These are phyloP conservation scores for Prietella phreatophila DNA, from an alignment of 2,113 vertebrate genomes.

Conservation along the genomic window DNA sequence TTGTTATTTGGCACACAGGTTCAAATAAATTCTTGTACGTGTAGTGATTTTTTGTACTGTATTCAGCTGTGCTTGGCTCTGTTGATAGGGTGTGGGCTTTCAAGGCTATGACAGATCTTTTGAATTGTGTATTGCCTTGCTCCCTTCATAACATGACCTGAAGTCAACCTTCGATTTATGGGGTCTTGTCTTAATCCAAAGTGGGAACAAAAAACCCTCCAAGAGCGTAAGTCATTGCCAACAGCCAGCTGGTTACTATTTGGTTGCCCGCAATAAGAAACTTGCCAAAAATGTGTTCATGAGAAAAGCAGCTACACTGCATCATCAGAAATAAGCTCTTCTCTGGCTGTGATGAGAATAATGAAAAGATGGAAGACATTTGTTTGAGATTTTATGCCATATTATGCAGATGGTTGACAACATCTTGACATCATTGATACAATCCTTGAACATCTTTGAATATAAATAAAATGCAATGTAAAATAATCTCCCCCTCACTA, in stretches of 20 bases:
- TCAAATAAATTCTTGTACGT: neutral
- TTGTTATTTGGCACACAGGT: neutral
- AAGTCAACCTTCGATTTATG: conserved; percentile 52
- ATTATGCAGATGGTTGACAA: conserved; percentile 52
- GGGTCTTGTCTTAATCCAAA: conserved; percentile 56
- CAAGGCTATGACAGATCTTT: conserved; percentile 6
- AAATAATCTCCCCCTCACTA: conserved; percentile 39
- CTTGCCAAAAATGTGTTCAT: conserved; percentile 54
- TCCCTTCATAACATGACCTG: conserved; percentile 50
- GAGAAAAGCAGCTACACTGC: conserved; percentile 49
- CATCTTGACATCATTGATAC: conserved; percentile 58
- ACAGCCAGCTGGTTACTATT: conserved; percentile 68
- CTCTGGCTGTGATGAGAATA: conserved; percentile 42
- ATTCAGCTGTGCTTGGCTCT: conserved; percentile 40
- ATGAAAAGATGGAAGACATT: conserved; percentile 58
- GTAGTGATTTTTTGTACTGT: conserved; percentile 4
- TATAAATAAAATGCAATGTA: conserved; percentile 25
- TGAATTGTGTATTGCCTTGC: conserved; percentile 2
- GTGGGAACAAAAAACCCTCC: conserved; percentile 41
- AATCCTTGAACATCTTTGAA: conserved; percentile 47
- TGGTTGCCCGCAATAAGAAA: conserved; percentile 53
- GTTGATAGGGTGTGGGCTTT: conserved; percentile 14
- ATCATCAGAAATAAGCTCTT: conserved; percentile 45
- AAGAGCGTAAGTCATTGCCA: conserved; percentile 42
- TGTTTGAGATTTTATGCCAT: conserved; percentile 63